Percentiles rank a stretch among this genome's conserved stretches.
These are phyloP conservation scores for Eidolon helvum DNA, from an alignment of 2,113 vertebrate genomes.

Conservation along the genomic window DNA sequence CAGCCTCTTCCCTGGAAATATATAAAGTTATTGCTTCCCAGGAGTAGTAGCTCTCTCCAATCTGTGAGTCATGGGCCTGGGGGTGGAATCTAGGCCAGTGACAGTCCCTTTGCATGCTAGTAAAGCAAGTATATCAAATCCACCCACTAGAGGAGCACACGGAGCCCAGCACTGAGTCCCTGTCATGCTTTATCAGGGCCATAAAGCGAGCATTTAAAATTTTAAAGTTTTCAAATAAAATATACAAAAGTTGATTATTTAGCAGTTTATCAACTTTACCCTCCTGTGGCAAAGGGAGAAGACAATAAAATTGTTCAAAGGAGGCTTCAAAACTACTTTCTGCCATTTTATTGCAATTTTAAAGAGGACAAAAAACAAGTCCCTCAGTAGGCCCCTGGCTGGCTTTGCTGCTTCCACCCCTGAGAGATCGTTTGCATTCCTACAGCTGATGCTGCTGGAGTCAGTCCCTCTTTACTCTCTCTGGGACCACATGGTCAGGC, in stretches of 20 bases:
- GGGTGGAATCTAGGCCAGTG: constrained; percentile 2
- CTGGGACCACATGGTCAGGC: neutral
- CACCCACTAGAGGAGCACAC: constrained; percentile 30
- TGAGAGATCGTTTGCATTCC: constrained; percentile 15
- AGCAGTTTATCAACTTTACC: constrained; percentile 77
- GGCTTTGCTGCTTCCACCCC: neutral
- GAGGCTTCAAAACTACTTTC: constrained; percentile 60
- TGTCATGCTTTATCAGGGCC: constrained; percentile 61
- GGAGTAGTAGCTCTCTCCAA: constrained; percentile 11
- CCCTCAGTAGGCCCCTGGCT: constrained; percentile 36
- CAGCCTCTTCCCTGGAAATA: constrained; percentile 56
- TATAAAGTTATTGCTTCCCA: constrained; percentile 44
- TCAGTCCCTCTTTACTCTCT: neutral
- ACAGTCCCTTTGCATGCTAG: constrained; percentile 28
- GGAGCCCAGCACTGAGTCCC: neutral
- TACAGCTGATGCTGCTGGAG: constrained; percentile 75
- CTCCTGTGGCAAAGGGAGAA: constrained; percentile 65
- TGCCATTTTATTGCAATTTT: constrained; percentile 74
- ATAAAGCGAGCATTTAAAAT: constrained; percentile 78
- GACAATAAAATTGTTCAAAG: constrained; percentile 65
- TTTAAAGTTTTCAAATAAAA: constrained; percentile 80
- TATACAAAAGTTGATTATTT: constrained; percentile 80
- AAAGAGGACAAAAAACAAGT: constrained; percentile 60
- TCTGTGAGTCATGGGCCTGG: constrained; percentile 54
- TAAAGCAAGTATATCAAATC: constrained; percentile 31